These are phyloP conservation scores for Puma concolor DNA, from an alignment of 2,113 vertebrate species.

Conservation along the genomic window DNA sequence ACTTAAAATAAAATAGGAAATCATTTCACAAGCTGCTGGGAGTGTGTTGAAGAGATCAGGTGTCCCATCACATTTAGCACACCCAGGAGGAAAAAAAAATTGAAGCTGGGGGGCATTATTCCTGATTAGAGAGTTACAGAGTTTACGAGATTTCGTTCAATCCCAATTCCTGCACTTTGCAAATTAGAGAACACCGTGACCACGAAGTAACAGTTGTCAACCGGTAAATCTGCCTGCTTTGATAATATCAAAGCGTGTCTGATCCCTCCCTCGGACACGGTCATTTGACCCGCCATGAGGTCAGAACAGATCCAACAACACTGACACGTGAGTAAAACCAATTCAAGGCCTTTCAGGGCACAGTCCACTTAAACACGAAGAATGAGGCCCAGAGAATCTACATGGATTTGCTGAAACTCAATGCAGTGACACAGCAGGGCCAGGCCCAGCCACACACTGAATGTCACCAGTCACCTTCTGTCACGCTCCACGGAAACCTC, in stretches of 20 bases:
- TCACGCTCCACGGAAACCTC: not conserved
- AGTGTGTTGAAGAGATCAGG: not conserved
- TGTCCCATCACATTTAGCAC: not conserved
- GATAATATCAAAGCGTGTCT: not conserved
- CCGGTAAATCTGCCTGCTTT: not conserved
- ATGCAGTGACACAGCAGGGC: accelerated
- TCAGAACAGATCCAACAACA: not conserved
- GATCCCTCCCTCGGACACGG: not conserved
- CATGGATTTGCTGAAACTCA: not conserved
- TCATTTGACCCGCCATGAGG: not conserved
- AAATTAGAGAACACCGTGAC: not conserved
- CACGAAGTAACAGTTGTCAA: not conserved
- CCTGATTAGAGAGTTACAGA: not conserved
- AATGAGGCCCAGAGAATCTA: not conserved
- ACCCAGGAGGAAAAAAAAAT: not conserved
- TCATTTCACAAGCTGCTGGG: not conserved
- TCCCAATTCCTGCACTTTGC: not conserved
- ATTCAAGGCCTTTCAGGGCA: not conserved
- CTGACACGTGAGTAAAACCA: not conserved
- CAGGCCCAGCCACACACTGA: accelerated
- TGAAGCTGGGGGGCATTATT: not conserved
- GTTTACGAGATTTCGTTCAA: not conserved
- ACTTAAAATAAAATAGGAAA: not conserved
- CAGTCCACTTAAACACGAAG: not conserved
- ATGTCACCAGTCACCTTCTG: not conserved